Evolutionary conservation across 2,888 invertebrate genomes (phyloP).

Genomic region (Miltochrista miniata): DNA sequence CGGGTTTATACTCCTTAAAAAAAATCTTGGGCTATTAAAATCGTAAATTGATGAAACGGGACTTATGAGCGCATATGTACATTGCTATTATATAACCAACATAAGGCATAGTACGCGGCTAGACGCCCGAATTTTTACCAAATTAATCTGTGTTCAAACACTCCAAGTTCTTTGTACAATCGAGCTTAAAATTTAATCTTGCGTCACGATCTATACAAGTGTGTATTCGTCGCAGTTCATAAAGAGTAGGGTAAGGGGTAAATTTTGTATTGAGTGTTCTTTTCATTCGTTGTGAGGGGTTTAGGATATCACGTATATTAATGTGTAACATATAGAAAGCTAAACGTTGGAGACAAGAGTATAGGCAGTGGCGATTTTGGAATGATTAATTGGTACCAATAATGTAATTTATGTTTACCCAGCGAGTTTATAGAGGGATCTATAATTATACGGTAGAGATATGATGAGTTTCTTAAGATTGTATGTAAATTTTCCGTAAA

Average conservation of each 20-base stretch:
- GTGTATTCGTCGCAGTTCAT: not conserved
- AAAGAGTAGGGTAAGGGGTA: conserved; percentile 3
- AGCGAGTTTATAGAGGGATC: too few species aligned
- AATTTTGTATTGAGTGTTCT: conserved; percentile 2
- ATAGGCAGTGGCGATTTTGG: too few species aligned
- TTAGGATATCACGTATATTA: not conserved
- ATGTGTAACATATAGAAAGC: too few species aligned
- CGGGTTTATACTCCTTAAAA: too few species aligned
- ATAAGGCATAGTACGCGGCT: conserved; percentile 23
- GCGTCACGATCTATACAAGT: conserved; percentile 21
- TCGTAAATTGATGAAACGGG: too few species aligned
- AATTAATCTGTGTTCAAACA: conserved; percentile 81
- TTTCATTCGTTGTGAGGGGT: not conserved
- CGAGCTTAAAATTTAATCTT: conserved; percentile 67
- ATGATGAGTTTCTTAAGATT: too few species aligned
- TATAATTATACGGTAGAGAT: too few species aligned
- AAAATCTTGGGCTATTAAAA: too few species aligned
- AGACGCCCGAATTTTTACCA: conserved; percentile 60
- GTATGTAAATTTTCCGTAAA: too few species aligned
- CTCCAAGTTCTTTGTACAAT: conserved; percentile 63
- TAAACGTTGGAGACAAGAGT: too few species aligned
- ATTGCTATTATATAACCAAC: conserved; percentile 1
- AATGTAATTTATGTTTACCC: too few species aligned
- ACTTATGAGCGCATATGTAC: conserved; percentile 1
- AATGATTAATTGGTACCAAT: too few species aligned